Evolutionary conservation across 30 jellyfish, hydroid and myxozoan genomes (phyloP).

Genomic region (Pelagia noctiluca): DNA sequence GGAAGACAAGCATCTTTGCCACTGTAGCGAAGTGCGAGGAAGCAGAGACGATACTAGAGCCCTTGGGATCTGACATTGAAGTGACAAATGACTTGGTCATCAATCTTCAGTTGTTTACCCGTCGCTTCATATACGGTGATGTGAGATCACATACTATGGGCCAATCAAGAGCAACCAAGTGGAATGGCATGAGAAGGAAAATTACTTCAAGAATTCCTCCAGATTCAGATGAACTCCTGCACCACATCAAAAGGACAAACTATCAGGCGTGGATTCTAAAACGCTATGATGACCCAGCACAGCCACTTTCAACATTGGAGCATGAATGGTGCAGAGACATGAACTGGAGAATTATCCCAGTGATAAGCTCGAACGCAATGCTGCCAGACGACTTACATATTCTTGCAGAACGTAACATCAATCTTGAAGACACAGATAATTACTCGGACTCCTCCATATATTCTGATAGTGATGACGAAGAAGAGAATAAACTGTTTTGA

Average conservation of each 20-base stretch:
- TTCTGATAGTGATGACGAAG: background rate
- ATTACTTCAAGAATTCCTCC: background rate
- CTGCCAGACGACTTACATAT: background rate
- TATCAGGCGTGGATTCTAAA: background rate
- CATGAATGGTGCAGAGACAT: background rate
- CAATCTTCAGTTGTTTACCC: background rate
- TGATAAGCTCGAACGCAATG: background rate
- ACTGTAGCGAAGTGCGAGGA: background rate
- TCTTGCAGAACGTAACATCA: background rate
- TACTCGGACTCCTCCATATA: background rate
- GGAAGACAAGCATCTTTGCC: background rate
- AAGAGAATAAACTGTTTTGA: no score
- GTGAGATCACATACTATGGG: background rate
- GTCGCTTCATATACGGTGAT: background rate
- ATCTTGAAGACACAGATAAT: background rate
- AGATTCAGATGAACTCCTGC: background rate
- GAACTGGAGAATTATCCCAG: background rate
- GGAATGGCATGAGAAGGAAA: background rate
- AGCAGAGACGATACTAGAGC: background rate
- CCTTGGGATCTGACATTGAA: background rate
- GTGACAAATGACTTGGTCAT: background rate
- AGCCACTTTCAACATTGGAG: background rate
- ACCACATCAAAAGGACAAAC: background rate
- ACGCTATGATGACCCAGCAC: background rate
- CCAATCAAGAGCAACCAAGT: slow-evolving; percentile 6